Conservation (phyloP, 2,797 vertebrate genomes). For the Rhinophrynus dorsalis region DNA sequence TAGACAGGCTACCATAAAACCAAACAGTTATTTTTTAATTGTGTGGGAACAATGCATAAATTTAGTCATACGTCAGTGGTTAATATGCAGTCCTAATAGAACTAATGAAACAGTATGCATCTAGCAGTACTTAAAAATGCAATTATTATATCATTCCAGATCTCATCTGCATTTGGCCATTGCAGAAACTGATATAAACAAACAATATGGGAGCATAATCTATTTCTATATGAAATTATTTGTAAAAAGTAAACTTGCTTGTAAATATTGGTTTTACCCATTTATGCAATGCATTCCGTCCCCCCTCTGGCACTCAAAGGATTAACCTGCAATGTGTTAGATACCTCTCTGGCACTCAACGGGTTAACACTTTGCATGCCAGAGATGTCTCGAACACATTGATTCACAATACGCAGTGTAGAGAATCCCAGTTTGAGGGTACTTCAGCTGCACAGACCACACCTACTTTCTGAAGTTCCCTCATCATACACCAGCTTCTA, state of each 20-base stretch:
- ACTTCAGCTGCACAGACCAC: too few species aligned
- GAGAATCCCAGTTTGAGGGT: too few species aligned
- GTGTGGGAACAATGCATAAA: slow-evolving; percentile 68
- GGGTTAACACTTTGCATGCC: too few species aligned
- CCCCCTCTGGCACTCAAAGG: not conserved
- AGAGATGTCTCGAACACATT: too few species aligned
- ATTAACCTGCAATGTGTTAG: too few species aligned
- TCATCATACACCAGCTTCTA: too few species aligned
- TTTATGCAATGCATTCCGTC: slow-evolving; percentile 42
- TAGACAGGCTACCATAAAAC: slow-evolving; percentile 69
- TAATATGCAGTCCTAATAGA: slow-evolving; percentile 67
- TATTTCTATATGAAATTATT: not conserved
- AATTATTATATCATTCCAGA: slow-evolving; percentile 40
- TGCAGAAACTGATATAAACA: slow-evolving; percentile 41
- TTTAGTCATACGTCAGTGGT: slow-evolving; percentile 66
- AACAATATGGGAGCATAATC: not conserved
- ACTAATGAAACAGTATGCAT: slow-evolving; percentile 57
- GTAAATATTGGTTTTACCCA: not conserved
- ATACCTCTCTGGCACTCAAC: too few species aligned
- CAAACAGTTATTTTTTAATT: slow-evolving; percentile 70
- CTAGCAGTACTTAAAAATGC: slow-evolving; percentile 54
- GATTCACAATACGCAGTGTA: too few species aligned
- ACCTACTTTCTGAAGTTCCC: too few species aligned
- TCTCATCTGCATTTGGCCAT: slow-evolving; percentile 53
- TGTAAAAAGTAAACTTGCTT: not conserved